Evolutionary conservation across 1,140 invertebrate genomes (phyloP), one percentile per base, ranked within the genome.

Genomic region (Reticulitermes speratus): DNA sequence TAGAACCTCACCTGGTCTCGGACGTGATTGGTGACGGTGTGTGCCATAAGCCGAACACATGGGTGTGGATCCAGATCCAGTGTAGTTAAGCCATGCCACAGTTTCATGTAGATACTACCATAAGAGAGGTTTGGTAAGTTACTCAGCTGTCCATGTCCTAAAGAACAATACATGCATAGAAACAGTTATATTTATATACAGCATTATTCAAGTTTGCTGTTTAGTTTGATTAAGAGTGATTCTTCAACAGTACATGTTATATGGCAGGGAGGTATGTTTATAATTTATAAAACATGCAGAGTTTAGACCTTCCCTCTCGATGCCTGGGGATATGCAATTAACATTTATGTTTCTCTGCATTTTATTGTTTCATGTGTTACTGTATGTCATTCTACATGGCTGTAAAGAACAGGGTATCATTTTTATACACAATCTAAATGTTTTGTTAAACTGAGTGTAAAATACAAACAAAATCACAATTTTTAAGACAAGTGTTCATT

Each of bases 61-160:
- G 96, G 96, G 91, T 96, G 95, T 21, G 98, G 97, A 93, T 99
- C 98, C 86, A 93, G 93, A 84, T 97, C 94, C 86, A 98, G 93
- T 81, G 92, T 92, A 84, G 94, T 92, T 85, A 99, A 92, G 82
- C 95, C 95, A 88, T 94, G 93, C 97, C 97, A 99, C 83, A 99
- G 92, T 90, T 96, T 97, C 90, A 94, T 94, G 90, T 97, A 98
- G 75, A 98, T 95, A 84, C 95, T 95, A 84, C 93, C 92, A 86
- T 93, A 93, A 6, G 92, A 91, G 69, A 93, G 88, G 89, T 90
- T 92, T 86, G 92, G 91, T 84, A 92, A 89, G 88, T 90, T 91
- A n/a, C 91, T 91, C 12, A 92, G 87, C 25, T 90, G 90, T 86
- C 89, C 90, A 55, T 92, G 90, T 84, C 92, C 92, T 92, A 86